These are phyloP conservation scores for Agrochola lota DNA, from an alignment of 2,888 invertebrate species.

Conservation along the genomic window DNA sequence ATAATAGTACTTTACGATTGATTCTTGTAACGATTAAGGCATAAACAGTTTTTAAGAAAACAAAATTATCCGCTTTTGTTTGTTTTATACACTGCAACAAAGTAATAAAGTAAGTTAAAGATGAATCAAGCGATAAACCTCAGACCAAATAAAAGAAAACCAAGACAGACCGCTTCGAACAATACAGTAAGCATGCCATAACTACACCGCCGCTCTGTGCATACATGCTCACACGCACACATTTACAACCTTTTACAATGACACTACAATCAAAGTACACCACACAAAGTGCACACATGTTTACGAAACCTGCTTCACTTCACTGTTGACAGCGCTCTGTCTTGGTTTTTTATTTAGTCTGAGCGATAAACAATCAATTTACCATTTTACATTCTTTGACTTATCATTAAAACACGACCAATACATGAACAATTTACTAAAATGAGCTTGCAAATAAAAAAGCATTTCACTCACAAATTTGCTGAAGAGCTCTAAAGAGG, in stretches of 20 bases:
- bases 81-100: background rate
- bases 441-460: conserved; percentile 25
- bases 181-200: too few species aligned
- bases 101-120: background rate
- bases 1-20: background rate
- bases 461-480: conserved; percentile 38
- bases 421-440: background rate
- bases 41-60: background rate
- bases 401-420: background rate
- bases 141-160: too few species aligned
- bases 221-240: too few species aligned
- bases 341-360: too few species aligned
- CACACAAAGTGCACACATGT: too few species aligned
- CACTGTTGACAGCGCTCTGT: too few species aligned
- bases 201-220: too few species aligned
- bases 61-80: background rate
- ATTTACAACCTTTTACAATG: too few species aligned
- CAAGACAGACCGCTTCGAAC: too few species aligned
- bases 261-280: too few species aligned
- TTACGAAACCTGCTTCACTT: too few species aligned
- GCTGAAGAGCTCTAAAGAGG: conserved; percentile 19
- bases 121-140: background rate
- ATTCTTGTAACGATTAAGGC: too few species aligned
- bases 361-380: background rate
- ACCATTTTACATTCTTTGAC: background rate